These are phyloP conservation scores for Pseudopipra pipra DNA, from an alignment of 2,113 vertebrate genomes.

Conservation along the genomic window DNA sequence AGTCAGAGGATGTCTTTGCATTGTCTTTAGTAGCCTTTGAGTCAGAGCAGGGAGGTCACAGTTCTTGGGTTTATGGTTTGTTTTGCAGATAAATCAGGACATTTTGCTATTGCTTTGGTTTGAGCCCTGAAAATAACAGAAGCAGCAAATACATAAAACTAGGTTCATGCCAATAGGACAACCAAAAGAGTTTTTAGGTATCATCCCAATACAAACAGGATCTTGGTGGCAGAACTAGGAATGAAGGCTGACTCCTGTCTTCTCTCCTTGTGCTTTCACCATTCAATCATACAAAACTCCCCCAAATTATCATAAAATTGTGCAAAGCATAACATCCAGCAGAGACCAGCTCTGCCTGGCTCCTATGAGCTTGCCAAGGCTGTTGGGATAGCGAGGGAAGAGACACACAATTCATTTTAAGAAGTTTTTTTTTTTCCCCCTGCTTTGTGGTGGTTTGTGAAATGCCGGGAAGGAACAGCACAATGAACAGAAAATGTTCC, in stretches of 20 bases:
- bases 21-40: background rate
- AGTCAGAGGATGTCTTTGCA: background rate
- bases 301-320: background rate
- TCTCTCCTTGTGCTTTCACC: background rate
- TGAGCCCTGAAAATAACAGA: background rate
- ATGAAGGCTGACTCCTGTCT: background rate
- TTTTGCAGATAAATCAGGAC: background rate
- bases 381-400: background rate
- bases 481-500: slow-evolving; percentile 32
- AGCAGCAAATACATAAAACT: background rate
- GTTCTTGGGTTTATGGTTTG: background rate
- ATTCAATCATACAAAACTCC: background rate
- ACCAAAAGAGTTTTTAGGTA: background rate
- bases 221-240: background rate
- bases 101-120: background rate
- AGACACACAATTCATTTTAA: slow-evolving; percentile 25
- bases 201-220: background rate
- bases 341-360: slow-evolving; percentile 35
- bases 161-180: background rate
- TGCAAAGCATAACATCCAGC: background rate
- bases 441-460: slow-evolving; percentile 53
- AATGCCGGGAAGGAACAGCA: slow-evolving; percentile 5
- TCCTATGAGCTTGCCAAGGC: background rate
- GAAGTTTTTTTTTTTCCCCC: background rate
- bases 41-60: background rate